Evolutionary conservation across 2,113 vertebrate genomes (phyloP).

Genomic region (Coturnix japonica): DNA sequence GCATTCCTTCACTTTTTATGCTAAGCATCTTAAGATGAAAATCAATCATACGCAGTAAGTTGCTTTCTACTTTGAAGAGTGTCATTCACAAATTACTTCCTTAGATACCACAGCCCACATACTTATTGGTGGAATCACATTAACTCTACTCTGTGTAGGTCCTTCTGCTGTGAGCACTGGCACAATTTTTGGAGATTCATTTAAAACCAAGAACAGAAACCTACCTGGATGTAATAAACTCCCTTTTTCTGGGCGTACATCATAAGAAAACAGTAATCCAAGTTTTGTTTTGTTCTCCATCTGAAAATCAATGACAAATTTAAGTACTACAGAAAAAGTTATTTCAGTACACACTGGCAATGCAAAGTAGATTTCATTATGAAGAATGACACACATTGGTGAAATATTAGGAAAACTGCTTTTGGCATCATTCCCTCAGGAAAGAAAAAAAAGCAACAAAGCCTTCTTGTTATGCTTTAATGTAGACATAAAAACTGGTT

Average conservation of each 20-base stretch:
- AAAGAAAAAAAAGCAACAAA: background rate
- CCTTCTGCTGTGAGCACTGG: background rate
- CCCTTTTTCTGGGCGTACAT: conserved; percentile 98
- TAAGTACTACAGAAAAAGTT: background rate
- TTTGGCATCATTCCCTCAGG: background rate
- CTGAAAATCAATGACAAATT: conserved; percentile 77
- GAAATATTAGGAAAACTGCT: conserved; percentile 23
- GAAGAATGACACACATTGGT: background rate
- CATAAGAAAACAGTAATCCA: conserved; percentile 99
- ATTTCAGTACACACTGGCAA: background rate
- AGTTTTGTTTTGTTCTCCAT: conserved; percentile 98
- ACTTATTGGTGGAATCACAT: background rate
- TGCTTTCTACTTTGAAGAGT: background rate
- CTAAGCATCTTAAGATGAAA: background rate
- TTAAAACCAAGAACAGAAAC: background rate
- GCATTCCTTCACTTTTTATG: background rate
- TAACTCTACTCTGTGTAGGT: background rate
- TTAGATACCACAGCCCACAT: background rate
- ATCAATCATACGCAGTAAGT: background rate
- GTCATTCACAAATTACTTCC: background rate
- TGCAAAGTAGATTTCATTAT: background rate
- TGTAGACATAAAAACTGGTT: background rate
- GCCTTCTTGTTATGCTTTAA: background rate
- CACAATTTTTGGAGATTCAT: background rate
- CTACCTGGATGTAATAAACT: conserved; percentile 97